Evolutionary conservation across 2,113 vertebrate species (phyloP), one percentile per base, ranked within the genome.

Genomic region (Nasalis larvatus): DNA sequence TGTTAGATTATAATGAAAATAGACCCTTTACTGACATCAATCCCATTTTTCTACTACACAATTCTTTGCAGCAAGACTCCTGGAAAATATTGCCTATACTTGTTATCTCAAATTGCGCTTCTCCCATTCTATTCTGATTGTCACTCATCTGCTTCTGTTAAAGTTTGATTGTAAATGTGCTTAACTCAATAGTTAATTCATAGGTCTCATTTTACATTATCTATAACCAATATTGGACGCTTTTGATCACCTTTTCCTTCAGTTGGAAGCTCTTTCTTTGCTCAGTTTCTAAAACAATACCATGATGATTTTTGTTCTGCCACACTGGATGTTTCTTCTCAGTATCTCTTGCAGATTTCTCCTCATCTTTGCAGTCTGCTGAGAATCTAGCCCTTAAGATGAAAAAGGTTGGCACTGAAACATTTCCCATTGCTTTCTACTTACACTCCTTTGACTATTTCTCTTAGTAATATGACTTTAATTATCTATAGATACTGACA

Each of bases 381-480:
- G 49, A 86, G 13, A 74, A 16, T 88, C 5, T 3, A 27, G 16
- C 4, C 21, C 63, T 81, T 66, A 66, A 45, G 18, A 80, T 60
- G 66, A 9, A 76, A 54, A 35, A 60, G 6, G 30, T 54, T 47
- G 23, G 13, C 58, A 54, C 89, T 89, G 30, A 96, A 63, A 87
- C 14, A 47, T 32, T 91, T 91, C 13, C 47, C 13, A 78, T 96
- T 92, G 27, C 18, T 86, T 93, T 93, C 42, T 90, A 42, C 49
- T 69, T 35, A 45, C 1, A 60, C 3, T 82, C 94, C 71, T 17
- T 86, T 71, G 73, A 90, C 66, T 86, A 71, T 52, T 21, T 90
- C 20, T 69, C 52, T 92, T 87, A 92, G 63, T 54, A 95, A 90
- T 37, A 69, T 42, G 30, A 11, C 1, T 97, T 96, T 76, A 92